A percentile compares a stretch with the other conserved stretches of the same genome.
Conservation (phyloP, 2,888 invertebrate genomes). For the Heliconius ethilla region DNA sequence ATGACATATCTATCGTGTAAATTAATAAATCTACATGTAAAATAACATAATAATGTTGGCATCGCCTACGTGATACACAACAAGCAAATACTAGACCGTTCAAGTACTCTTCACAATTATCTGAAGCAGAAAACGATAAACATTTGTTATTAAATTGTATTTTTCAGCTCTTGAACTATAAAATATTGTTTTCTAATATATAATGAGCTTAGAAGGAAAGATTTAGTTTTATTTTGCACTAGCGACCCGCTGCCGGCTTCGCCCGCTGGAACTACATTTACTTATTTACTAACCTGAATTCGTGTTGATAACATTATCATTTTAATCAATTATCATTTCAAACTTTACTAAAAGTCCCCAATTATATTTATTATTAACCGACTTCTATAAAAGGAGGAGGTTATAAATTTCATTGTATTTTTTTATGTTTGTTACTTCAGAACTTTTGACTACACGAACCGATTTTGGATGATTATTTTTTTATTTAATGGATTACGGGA, state of each 20-base stretch:
- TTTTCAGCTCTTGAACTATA: not conserved
- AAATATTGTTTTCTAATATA: not conserved
- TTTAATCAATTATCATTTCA: too few relatives aligned
- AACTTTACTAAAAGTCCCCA: too few relatives aligned
- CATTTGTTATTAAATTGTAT: slow-evolving; percentile 1
- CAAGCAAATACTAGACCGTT: not conserved
- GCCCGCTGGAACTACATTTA: too few relatives aligned
- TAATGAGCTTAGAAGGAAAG: not conserved
- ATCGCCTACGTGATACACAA: not conserved
- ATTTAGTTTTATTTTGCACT: not conserved
- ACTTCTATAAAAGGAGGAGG: too few relatives aligned
- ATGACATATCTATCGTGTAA: not conserved
- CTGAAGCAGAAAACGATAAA: slow-evolving; percentile 1
- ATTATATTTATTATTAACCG: too few relatives aligned
- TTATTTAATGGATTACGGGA: too few relatives aligned
- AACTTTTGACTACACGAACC: too few relatives aligned
- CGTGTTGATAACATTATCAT: too few relatives aligned
- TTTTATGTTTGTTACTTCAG: too few relatives aligned
- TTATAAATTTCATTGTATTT: too few relatives aligned
- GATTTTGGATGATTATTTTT: too few relatives aligned
- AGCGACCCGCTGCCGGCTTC: not conserved
- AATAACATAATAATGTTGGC: not conserved
- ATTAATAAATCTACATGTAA: not conserved
- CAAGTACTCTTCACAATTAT: slow-evolving; percentile 4
- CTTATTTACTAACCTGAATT: too few relatives aligned